A percentile compares a stretch with the other conserved stretches of the same genome.
These are phyloP conservation scores for Megamerina dolium DNA, from an alignment of 2,888 invertebrate genomes.

Conservation along the genomic window DNA sequence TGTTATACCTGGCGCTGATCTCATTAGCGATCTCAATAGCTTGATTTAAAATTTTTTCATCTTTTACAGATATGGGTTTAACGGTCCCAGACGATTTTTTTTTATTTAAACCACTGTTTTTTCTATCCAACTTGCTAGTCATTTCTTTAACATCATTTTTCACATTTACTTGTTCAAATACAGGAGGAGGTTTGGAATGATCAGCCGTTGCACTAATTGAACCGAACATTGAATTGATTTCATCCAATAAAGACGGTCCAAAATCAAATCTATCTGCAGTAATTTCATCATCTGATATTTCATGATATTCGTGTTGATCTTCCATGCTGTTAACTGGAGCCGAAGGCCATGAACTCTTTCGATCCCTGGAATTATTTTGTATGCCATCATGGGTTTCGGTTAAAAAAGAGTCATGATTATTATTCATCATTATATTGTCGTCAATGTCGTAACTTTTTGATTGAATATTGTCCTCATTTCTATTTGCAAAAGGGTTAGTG, in stretches of 20 bases:
- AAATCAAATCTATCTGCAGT: constrained; percentile 58
- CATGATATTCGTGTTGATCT: constrained; percentile 69
- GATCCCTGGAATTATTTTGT: constrained; percentile 12
- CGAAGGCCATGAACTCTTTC: constrained; percentile 17
- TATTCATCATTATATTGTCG: constrained; percentile 32
- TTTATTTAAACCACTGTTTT: constrained; percentile 23
- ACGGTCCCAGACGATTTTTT: constrained; percentile 55
- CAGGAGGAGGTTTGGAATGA: constrained; percentile 42
- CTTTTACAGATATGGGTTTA: constrained; percentile 90
- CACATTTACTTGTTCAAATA: constrained; percentile 56
- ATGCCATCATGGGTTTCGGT: neutral
- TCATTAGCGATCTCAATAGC: constrained; percentile 92
- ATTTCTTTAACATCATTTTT: constrained; percentile 65
- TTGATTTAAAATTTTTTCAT: constrained; percentile 83
- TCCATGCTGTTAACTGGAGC: constrained; percentile 35
- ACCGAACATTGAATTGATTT: constrained; percentile 83
- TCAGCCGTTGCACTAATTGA: constrained; percentile 49
- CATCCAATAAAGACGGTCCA: constrained; percentile 84
- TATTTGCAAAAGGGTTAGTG: constrained; percentile 45
- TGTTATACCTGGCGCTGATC: constrained; percentile 63
- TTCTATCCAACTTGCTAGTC: constrained; percentile 48
- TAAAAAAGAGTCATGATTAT: constrained; percentile 26
- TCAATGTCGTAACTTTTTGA: constrained; percentile 46
- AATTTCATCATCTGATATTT: constrained; percentile 73
- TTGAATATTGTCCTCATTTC: constrained; percentile 32